Evolutionary conservation across 2,888 invertebrate genomes (phyloP), one percentile per base, ranked within the genome.

Genomic region (Lordiphosa andalusiaca): DNA sequence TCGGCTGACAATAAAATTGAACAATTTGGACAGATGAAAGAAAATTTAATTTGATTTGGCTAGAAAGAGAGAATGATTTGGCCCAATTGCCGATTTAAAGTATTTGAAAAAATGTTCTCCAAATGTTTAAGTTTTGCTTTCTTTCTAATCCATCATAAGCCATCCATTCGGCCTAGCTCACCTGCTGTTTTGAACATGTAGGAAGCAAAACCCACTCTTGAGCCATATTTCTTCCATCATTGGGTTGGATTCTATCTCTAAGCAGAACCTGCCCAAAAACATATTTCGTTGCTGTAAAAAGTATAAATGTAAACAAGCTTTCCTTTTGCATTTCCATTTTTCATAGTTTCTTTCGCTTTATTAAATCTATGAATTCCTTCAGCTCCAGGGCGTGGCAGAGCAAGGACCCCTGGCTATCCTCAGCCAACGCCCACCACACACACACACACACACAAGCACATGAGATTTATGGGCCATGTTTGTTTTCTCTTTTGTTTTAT

Each of bases 331-430:
- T 60, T 53, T 53, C 46, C 60, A 63, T 63, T 35, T 46, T 23
- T 41, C 46, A 46, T 33, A 33, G 63, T 62, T 40, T 60, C 40
- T 42, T 21, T 30, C n/a, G 44, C 52, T 56, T 46, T 60, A 60
- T 60, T 60, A 60, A 60, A 60, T 60, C 63, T 63, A 40, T 47
- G 63, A 60, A 60, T 52, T n/a, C n/a, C n/a, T 60, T 52, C 61
- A 25, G 41, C 23, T 12, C 19, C 36, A 33, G 35, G 23, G 10
- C 23, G 48, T 40, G 48, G 59, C 60, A 35, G 19, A 13, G 48
- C 59, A 10, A 58, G 40, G 23, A 58, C 23, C 39, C 21, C 25
- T 35, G 35, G 19, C 38, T 25, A 12, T 33, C 38, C 33, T 36
- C 39, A 54, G 25, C 40, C 23, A 35, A 21, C 47, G 38, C 60